Percentiles rank a stretch among this genome's conserved stretches.
These are phyloP conservation scores for Condylostylus longicornis DNA, from an alignment of 1,140 invertebrate species.

Conservation along the genomic window DNA sequence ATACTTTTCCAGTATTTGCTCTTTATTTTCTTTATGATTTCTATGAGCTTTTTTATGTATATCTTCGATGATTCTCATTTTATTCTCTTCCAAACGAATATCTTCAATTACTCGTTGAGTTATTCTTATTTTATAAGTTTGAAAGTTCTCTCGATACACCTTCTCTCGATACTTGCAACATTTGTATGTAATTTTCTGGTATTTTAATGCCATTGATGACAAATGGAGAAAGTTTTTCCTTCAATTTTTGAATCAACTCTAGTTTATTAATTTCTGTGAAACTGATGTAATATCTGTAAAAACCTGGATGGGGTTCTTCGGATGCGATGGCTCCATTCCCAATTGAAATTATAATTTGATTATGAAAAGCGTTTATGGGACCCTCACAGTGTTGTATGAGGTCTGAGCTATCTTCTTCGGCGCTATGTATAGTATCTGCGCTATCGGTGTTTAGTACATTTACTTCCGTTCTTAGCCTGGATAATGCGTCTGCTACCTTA, in stretches of 20 bases:
- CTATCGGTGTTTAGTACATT: not conserved
- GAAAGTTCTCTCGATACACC: constrained; percentile 4
- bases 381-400: constrained; percentile 2
- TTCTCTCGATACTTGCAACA: constrained; percentile 6
- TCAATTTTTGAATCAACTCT: not conserved
- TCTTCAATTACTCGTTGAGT: constrained; percentile 7
- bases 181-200: not conserved
- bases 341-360: constrained; percentile 1
- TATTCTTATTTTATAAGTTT: constrained; percentile 5
- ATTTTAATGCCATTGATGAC: constrained; percentile 7
- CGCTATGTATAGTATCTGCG: not conserved
- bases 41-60: constrained; percentile 8
- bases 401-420: not conserved
- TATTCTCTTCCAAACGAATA: not conserved
- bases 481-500: constrained; percentile 10
- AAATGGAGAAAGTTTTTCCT: constrained; percentile 1
- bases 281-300: not conserved
- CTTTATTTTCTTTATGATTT: constrained; percentile 4
- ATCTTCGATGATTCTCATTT: not conserved
- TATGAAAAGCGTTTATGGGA: constrained; percentile 4
- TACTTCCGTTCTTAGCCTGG: not conserved
- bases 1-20: constrained; percentile 5
- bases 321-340: too few species aligned
- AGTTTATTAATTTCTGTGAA: not conserved
- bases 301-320: constrained; percentile 3